A percentile compares a stretch with the other conserved stretches of the same genome.
These are phyloP conservation scores for Stenotaenia linearis DNA, from an alignment of 2,888 invertebrate species.

Conservation along the genomic window DNA sequence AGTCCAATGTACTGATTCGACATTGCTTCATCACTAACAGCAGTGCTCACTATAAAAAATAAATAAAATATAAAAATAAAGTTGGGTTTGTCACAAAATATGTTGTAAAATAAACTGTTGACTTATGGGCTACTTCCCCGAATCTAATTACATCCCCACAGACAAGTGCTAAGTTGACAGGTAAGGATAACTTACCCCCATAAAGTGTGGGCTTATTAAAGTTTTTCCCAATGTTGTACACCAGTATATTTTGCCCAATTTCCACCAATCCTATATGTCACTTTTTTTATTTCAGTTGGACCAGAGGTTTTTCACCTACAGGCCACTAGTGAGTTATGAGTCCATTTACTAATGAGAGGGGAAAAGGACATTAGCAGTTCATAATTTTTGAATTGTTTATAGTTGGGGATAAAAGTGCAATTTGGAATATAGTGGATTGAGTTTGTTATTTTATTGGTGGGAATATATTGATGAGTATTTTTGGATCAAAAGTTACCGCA, in stretches of 20 bases:
- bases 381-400: not conserved
- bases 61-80: not conserved
- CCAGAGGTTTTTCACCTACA: not conserved
- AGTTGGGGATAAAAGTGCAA: too few species aligned
- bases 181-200: conserved; percentile 7
- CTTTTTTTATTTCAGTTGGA: not conserved
- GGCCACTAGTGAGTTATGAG: not conserved
- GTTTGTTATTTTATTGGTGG: too few species aligned
- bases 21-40: conserved; percentile 48
- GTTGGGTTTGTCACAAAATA: not conserved
- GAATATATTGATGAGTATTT: too few species aligned
- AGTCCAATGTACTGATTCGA: conserved; percentile 64
- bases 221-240: conserved; percentile 2
- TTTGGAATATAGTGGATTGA: too few species aligned
- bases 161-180: not conserved
- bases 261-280: not conserved
- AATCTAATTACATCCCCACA: conserved; percentile 17
- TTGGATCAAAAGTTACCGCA: too few species aligned
- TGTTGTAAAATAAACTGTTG: conserved; percentile 4
- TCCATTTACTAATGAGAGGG: not conserved
- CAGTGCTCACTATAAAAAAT: conserved; percentile 38
- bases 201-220: conserved; percentile 5
- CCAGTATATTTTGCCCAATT: not conserved
- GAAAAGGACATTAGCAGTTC: not conserved
- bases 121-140: conserved; percentile 1